Base-by-base conservation (phyloP, 2,113 vertebrate genomes). In the Anser brachyrhynchus region DNA sequence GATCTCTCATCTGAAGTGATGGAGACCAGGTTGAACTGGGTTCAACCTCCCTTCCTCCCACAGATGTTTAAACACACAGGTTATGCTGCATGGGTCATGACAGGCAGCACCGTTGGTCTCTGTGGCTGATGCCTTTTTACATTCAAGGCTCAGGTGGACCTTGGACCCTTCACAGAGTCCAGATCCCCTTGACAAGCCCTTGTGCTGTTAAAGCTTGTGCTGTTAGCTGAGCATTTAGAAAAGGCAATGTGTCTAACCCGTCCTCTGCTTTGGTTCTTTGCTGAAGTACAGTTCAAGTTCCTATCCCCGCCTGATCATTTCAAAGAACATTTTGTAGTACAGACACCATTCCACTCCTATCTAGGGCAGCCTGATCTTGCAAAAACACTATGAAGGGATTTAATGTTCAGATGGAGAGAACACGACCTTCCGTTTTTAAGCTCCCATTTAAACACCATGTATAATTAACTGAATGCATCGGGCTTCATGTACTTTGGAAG, bases 331-430 rank as follows among this genome's bases (percentile, higher is more conserved):
- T 96, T 86, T 93, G 88, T 88, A 92, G 77, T 89, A 89, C 54
- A 91, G 77, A 64, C 35, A 54, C 88, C 79, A 59, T 39, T 31
- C 41, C 57, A 57, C 79, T 93, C 74, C 65, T 94, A 92, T 94
- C 92, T 96, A 88, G 95, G 95, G 79, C 96, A 94, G 62, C 49
- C 70, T 87, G 89, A 95, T 95, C 91, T 94, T 93, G 46, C 85
- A 59, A 46, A 31, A 46, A 21, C 33, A 21, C 33, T 59, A 28
- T 6, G 23, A 93, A 94, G 65, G 85, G 82, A 95, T 96, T 96
- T 96, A 93, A 85, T 90, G 92, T 96, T 92, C 93, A 95, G 82
- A 74, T 81, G 79, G 72, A 94, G 20, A n/a, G 92, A 95, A 92
- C 87, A 94, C 0, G 17, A 96, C 82, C 92, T 97, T 97, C 93